These are phyloP conservation scores for Triplophysa yarkandensis DNA, from an alignment of 2,797 vertebrate genomes.

Conservation along the genomic window DNA sequence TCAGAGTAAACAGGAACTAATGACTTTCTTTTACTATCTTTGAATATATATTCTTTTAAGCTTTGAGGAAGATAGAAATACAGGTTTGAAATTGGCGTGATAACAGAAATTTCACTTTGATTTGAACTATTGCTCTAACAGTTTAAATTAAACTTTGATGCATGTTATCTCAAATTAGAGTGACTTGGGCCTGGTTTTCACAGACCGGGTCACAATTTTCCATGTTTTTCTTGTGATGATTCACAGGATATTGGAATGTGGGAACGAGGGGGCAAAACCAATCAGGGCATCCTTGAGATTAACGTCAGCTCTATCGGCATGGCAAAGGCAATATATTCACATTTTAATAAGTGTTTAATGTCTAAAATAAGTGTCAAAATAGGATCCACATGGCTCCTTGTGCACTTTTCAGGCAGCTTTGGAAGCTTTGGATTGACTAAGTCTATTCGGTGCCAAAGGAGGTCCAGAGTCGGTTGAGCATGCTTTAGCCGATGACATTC, in stretches of 20 bases:
- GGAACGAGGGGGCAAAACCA: constrained; percentile 98
- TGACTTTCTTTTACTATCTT: too few relatives aligned
- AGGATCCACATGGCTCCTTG: neutral
- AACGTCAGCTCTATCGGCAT: constrained; percentile 96
- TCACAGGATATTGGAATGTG: constrained; percentile 96
- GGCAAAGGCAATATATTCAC: constrained; percentile 84
- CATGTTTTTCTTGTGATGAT: constrained; percentile 2
- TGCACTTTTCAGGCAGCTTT: constrained; percentile 83
- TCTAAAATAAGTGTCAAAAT: constrained; percentile 12
- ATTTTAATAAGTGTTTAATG: constrained; percentile 1
- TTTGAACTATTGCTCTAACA: too few relatives aligned
- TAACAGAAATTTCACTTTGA: too few relatives aligned
- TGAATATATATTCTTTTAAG: too few relatives aligned
- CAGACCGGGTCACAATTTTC: neutral
- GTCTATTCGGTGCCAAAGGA: constrained; percentile 94
- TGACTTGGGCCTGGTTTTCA: too few relatives aligned
- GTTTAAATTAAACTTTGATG: too few relatives aligned
- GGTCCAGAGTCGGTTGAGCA: constrained; percentile 93
- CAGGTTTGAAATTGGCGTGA: too few relatives aligned
- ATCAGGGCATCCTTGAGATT: constrained; percentile 93
- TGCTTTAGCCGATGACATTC: constrained; percentile 92
- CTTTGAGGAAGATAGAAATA: too few relatives aligned
- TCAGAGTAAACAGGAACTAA: too few relatives aligned
- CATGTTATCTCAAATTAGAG: too few relatives aligned
- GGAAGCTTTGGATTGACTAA: constrained; percentile 92